phyloP scores from a whole-genome alignment of 2,797 vertebrate genomes.

The Rhyacichthys aspro region DNA sequence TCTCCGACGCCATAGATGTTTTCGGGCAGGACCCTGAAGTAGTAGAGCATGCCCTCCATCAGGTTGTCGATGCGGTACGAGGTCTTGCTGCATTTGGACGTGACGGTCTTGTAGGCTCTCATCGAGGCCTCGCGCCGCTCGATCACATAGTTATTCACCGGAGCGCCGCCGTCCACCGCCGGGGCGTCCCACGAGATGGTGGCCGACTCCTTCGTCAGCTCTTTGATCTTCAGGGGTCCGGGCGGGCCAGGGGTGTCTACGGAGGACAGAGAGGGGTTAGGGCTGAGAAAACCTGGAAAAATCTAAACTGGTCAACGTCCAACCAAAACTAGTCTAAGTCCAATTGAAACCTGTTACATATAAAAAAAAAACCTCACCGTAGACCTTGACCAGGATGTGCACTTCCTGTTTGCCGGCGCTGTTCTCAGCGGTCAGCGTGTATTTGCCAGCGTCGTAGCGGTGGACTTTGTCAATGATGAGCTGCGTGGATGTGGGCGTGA shows the following conservation, averaged over 20 bases:
- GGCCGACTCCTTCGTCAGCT: conserved; percentile 91
- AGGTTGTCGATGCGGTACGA: conserved; percentile 91
- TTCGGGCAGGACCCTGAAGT: conserved; percentile 96
- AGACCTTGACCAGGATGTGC: conserved; percentile 94
- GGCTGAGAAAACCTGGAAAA: background rate
- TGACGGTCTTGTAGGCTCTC: conserved; percentile 98
- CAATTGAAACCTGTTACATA: too few species aligned
- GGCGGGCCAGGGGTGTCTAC: conserved; percentile 96
- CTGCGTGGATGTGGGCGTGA: conserved; percentile 87
- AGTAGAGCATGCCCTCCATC: conserved; percentile 94
- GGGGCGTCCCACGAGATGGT: conserved; percentile 95
- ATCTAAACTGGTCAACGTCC: too few species aligned
- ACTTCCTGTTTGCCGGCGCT: conserved; percentile 95
- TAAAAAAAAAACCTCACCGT: conserved; percentile 79
- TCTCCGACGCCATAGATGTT: conserved; percentile 98
- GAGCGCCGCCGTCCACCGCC: conserved; percentile 92
- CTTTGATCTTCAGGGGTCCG: conserved; percentile 90
- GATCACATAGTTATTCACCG: conserved; percentile 95
- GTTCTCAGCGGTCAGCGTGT: conserved; percentile 93
- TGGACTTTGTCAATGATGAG: conserved; percentile 96
- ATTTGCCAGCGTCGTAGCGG: conserved; percentile 97
- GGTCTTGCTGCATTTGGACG: conserved; percentile 95
- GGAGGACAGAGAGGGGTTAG: background rate
- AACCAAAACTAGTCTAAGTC: too few species aligned
- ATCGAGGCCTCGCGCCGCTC: conserved; percentile 97